Base-by-base conservation (phyloP, 2,888 invertebrate genomes). In the Altica lythri region DNA sequence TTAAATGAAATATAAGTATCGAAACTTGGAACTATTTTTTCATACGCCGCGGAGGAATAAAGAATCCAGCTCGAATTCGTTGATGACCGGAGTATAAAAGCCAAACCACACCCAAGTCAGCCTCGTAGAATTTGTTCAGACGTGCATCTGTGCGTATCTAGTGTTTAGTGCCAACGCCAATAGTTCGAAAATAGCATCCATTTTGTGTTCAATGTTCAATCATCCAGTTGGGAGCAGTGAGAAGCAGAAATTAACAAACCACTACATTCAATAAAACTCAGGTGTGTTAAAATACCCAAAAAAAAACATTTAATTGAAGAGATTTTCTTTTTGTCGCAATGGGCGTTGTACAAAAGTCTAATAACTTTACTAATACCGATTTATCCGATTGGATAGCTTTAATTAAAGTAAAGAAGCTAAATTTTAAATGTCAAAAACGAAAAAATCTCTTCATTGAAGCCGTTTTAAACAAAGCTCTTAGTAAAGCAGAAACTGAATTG, bases 391-490 rank as follows among this genome's bases (percentile, higher is more conserved):
- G 86, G 86, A 86, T 86, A 69, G 80, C 78, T 55, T 79, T 80
- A 78, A 81, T 86, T 65, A 82, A 82, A 76, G 77, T 74, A 72
- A 86, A 86, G 78, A 84, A 84, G 69, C 68, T 75, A 60, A 78
- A 74, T 66, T 80, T 80, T 66, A 80, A 81, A 73, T 78, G 79
- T 68, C 81, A 78, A 75, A 80, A 79, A 69, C 81, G 80, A 64
- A 82, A 82, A 67, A 81, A 86, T 73, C 75, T 85, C 60, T 80
- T 85, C 64, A 77, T 85, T 64, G 83, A 86, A 74, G 86, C 86
- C 64, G 81, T 86, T 67, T 78, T 86, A 70, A 79, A 81, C 62
- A 78, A 79, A 69, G 82, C 86, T 32, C 73, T 86, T 48, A 71
- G 70, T 58, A 81, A 80, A 60, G 86, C 86, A 2, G 83, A 86